phyloP scores from a whole-genome alignment of 2,113 vertebrate species.

The Gavialis gangeticus region DNA sequence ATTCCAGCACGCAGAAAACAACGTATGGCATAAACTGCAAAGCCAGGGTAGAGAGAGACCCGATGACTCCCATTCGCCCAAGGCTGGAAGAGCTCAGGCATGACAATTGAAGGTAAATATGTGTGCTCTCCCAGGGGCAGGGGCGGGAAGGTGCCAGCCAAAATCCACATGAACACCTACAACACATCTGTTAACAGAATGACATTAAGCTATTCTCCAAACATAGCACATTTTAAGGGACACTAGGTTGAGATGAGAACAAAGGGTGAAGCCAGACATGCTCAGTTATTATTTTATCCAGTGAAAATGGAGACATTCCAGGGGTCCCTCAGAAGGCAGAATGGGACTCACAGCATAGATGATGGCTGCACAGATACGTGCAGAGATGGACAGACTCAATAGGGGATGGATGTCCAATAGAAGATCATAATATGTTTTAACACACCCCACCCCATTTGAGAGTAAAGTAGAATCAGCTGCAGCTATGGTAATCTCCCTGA shows the following conservation, averaged over 20 bases:
- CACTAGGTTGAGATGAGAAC: background rate
- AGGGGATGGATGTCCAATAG: rapidly evolving
- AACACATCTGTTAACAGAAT: constrained; percentile 30
- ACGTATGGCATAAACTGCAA: constrained; percentile 58
- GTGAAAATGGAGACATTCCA: background rate
- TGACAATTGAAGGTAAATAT: constrained; percentile 67
- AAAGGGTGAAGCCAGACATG: background rate
- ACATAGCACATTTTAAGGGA: background rate
- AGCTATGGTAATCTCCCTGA: constrained; percentile 3
- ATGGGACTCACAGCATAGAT: background rate
- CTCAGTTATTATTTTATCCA: background rate
- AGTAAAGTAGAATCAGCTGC: background rate
- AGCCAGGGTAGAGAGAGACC: constrained; percentile 24
- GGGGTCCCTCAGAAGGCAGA: background rate
- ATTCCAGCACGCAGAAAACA: constrained; percentile 70
- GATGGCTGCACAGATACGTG: background rate
- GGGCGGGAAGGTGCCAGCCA: background rate
- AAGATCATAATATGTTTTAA: background rate
- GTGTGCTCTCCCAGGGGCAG: constrained; percentile 24
- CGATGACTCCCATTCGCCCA: constrained; percentile 47
- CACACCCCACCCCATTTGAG: background rate
- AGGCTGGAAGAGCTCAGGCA: constrained; percentile 66
- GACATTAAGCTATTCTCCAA: constrained; percentile 45
- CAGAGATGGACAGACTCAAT: background rate
- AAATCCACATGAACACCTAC: constrained; percentile 36